These are phyloP conservation scores for Sebastes trivittatus DNA, from an alignment of 2,797 vertebrate genomes.

Conservation along the genomic window DNA sequence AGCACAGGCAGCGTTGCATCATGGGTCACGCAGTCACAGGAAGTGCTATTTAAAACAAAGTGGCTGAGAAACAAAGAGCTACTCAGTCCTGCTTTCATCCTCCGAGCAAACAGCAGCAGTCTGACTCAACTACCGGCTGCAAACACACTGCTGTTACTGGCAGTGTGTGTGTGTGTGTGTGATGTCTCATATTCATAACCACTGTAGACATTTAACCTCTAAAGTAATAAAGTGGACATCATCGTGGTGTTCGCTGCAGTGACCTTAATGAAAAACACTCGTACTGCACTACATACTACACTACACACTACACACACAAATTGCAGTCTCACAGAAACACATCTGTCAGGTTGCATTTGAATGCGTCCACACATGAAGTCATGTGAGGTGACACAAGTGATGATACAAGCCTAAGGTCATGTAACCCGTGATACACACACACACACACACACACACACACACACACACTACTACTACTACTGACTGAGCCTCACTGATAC, in stretches of 20 bases:
- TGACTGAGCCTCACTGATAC: not conserved
- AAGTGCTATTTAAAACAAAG: constrained; percentile 56
- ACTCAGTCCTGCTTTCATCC: constrained; percentile 27
- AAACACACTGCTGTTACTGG: not conserved
- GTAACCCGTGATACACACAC: not conserved
- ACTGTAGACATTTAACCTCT: not conserved
- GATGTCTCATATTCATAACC: not conserved
- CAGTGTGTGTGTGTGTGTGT: not conserved
- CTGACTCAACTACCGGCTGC: constrained; percentile 13
- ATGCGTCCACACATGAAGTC: not conserved
- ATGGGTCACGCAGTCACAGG: constrained; percentile 42
- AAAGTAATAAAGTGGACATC: not conserved
- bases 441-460: not conserved
- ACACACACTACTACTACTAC: not conserved
- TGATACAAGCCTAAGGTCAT: constrained; percentile 1
- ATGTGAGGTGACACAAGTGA: constrained; percentile 6
- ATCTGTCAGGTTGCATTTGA: constrained; percentile 15
- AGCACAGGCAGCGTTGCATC: constrained; percentile 29
- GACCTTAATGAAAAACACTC: not conserved
- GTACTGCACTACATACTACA: not conserved
- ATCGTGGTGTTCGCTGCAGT: not conserved
- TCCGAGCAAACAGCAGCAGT: constrained; percentile 9
- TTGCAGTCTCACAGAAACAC: not conserved
- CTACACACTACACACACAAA: not conserved
- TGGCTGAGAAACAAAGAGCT: constrained; percentile 46